Conservation (phyloP, 2,113 vertebrate genomes). For the Mus spicilegus region DNA sequence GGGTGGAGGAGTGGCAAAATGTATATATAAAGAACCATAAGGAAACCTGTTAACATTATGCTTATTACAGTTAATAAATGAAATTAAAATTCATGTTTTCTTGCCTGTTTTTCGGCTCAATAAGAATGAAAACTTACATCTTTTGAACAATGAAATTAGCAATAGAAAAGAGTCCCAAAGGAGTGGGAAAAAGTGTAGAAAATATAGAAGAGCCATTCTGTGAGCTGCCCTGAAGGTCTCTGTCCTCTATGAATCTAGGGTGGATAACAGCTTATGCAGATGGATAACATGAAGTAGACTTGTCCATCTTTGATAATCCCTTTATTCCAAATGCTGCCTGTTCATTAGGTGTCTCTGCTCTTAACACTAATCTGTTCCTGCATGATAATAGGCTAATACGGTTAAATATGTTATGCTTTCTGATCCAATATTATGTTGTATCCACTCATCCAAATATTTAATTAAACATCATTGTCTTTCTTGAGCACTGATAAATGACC, state of each 20-base stretch:
- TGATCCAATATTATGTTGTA: neutral
- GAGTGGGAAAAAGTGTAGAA: neutral
- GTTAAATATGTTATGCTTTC: constrained; percentile 42
- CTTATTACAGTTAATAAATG: no score
- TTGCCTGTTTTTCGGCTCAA: neutral
- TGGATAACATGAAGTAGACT: neutral
- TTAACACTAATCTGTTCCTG: neutral
- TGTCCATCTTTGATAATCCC: neutral
- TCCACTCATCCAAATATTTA: constrained; percentile 26
- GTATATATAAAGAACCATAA: neutral
- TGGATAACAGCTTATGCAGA: neutral
- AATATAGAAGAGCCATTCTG: neutral
- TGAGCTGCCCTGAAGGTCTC: neutral
- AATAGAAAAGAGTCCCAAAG: neutral
- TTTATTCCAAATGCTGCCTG: neutral
- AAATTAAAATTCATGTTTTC: neutral
- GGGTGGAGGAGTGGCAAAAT: neutral
- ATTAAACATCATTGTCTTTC: constrained; percentile 51
- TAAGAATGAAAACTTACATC: neutral
- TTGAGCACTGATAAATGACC: neutral
- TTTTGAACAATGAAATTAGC: neutral
- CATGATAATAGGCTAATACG: neutral
- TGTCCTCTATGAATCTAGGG: neutral
- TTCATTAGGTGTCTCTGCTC: neutral
- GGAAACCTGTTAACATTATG: neutral